Base-by-base conservation (phyloP, 2,888 invertebrate genomes). In the Falcaria lacertinaria region DNA sequence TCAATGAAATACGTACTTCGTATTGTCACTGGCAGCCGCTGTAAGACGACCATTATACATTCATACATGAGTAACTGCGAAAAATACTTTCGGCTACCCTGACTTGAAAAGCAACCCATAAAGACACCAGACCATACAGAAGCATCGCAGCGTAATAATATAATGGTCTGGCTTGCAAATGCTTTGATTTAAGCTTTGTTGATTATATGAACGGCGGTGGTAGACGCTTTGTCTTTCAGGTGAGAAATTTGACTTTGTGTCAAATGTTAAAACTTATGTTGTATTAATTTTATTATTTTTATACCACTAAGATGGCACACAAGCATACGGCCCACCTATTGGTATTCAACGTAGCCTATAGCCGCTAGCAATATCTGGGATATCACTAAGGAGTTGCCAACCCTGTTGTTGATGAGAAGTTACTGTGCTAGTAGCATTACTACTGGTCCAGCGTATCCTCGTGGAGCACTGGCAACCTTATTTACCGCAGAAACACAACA, bases 101-200 rank as follows among this genome's bases (percentile, higher is more conserved):
- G 71, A 74, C 67, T 72, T 69, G 62, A 68, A 62, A 64, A 64
- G 66, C 71, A 70, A 78, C 74, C 75, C 69, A 69, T 74, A 79
- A 82, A 83, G 81, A 71, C 66, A 60, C 67, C 62, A 57, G 68
- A 68, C 75, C 73, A 76, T 65, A 57, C 54, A 58, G 51, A 65
- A 51, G 65, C 66, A 83, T 79, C 80, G 77, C 84, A 77, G 74
- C 87, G 86, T 84, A 63, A 74, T 80, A 80, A 71, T 83, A 87
- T 87, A 87, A 87, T 85, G 87, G 83, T 59, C 71, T 58, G 53
- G 48, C 50, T 46, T 50, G 57, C 64, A 66, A 74, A 69, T 58
- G 65, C 62, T 67, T 60, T 60, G 55, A 52, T 3, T 8, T 14
- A 22, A 7, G 15, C 37, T 37, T 37, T 37, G 37, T 37, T 25